Percentiles rank a stretch among this genome's conserved stretches.
Conservation (phyloP, 1,140 invertebrate genomes). For the Brachionus angularis region DNA sequence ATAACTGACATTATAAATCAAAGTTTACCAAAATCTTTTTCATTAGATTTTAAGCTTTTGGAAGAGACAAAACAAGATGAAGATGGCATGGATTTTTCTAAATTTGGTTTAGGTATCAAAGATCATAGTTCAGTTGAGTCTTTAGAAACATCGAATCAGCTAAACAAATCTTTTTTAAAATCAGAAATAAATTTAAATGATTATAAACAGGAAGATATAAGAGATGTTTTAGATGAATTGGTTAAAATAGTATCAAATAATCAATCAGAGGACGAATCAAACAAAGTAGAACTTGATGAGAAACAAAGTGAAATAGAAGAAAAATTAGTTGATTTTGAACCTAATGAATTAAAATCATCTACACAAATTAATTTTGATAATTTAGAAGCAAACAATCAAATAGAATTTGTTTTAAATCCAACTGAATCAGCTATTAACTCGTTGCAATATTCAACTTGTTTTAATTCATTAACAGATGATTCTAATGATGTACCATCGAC, state of each 20-base stretch:
- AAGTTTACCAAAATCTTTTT: conserved; percentile 12
- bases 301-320: no score
- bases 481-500: no score
- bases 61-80: conserved; percentile 4
- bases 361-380: conserved; percentile 13
- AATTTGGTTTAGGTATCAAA: conserved; percentile 38
- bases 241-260: no score
- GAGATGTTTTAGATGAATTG: background rate
- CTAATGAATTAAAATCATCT: background rate
- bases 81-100: conserved; percentile 36
- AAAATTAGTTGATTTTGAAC: background rate
- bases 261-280: background rate
- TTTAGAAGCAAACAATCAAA: background rate
- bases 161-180: background rate
- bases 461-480: background rate
- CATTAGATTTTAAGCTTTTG: conserved; percentile 19
- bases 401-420: background rate
- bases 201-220: background rate
- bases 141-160: background rate
- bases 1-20: background rate
- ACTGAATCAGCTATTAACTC: no score
- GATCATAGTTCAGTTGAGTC: conserved; percentile 38
- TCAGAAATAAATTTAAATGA: no score
- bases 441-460: no score
- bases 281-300: no score